Evolutionary conservation across 2,113 vertebrate species (phyloP), one percentile per base, ranked within the genome.

Genomic region (Thamnaconus septentrionalis): DNA sequence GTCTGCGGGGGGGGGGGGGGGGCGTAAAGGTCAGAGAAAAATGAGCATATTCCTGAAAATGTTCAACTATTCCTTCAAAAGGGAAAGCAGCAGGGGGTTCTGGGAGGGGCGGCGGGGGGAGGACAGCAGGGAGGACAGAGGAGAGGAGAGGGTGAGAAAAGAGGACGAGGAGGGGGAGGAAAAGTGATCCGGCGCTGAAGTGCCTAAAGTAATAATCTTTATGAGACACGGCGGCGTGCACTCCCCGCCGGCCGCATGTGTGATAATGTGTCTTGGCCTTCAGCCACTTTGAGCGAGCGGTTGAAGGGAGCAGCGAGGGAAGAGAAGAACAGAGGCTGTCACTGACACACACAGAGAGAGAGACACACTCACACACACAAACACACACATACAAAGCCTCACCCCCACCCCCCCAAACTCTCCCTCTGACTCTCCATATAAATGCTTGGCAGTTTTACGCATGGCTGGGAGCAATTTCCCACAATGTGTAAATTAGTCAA

Each of bases 401-500:
- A 1, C 45, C 45, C 45, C 75, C 78, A 70, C 81, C 73, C 56
- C 79, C 66, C 78, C 77, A 84, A 86, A 87, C 89, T 89, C 78
- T 85, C 85, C 85, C 87, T 83, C 84, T 85, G 87, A 85, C 90
- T 89, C 82, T 91, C 88, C 85, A 84, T 91, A 91, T 91, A 90
- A 93, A 92, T 88, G 91, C 88, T 91, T 91, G 88, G 91, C 88
- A 89, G 90, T 93, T 92, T 91, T 91, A 88, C 92, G 91, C 92
- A 92, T 94, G 92, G 92, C 95, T 95, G 94, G 94, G 91, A 95
- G 94, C 94, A 95, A 95, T 97, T 96, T 96, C 94, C 93, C 94
- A 94, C 93, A 94, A 96, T 93, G 94, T 97, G 95, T 95, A 96
- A 97, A 98, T 95, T 95, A 96, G 95, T 95, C 94, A 93, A 94